Conservation (phyloP, 1,140 invertebrate species). For the Drosophila teissieri region DNA sequence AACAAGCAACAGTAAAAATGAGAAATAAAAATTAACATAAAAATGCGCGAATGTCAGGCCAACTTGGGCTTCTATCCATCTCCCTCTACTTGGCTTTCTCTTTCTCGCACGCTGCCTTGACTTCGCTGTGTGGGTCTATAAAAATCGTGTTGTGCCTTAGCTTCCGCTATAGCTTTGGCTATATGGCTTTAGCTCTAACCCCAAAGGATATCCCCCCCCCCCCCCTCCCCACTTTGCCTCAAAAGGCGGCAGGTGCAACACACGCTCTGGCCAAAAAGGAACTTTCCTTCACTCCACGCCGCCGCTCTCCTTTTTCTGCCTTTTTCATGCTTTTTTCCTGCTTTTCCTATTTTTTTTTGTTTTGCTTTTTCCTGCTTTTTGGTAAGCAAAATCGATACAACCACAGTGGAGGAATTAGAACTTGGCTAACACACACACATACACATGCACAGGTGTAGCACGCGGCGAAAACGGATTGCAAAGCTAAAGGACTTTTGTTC, state of each 20-base stretch:
- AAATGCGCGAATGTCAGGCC: slow-evolving; percentile 36
- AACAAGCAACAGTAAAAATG: slow-evolving; percentile 44
- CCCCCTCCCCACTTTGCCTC: background rate
- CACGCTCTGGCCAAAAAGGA: slow-evolving; percentile 25
- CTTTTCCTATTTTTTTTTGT: slow-evolving; percentile 10
- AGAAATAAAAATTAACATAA: slow-evolving; percentile 60
- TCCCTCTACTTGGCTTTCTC: background rate
- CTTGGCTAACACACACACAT: slow-evolving; percentile 26
- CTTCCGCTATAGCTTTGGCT: background rate
- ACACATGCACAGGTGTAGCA: slow-evolving; percentile 5
- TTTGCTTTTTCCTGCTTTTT: slow-evolving; percentile 18
- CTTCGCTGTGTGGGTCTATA: slow-evolving; percentile 27
- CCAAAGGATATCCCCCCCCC: too few relatives aligned
- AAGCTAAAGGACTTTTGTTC: slow-evolving; percentile 23
- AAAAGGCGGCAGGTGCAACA: slow-evolving; percentile 31
- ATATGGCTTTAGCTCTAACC: slow-evolving; percentile 11
- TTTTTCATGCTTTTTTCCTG: background rate
- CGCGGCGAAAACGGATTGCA: slow-evolving; percentile 7
- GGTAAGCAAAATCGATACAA: slow-evolving; percentile 45
- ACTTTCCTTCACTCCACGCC: slow-evolving; percentile 16
- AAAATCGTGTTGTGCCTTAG: slow-evolving; percentile 33
- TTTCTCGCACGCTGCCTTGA: too few relatives aligned
- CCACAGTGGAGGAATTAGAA: slow-evolving; percentile 41
- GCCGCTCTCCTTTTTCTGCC: background rate
- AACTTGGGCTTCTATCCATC: background rate